Evolutionary conservation across 92 coral and sea anemone species (phyloP), one percentile per base, ranked within the genome.

Genomic region (Phenganax stokvisi): DNA sequence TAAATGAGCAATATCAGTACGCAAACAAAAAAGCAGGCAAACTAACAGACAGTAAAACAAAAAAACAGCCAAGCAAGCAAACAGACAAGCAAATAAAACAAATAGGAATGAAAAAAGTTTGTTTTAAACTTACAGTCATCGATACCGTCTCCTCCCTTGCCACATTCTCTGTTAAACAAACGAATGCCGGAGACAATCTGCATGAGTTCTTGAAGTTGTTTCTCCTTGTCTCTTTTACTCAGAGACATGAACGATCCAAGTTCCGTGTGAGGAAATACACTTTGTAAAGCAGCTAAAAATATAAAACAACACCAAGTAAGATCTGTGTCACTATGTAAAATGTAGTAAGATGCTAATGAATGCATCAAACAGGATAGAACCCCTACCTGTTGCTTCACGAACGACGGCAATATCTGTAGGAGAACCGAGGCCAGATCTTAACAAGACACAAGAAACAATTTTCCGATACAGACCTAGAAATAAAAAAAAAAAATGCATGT

Each of bases 121-220:
- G 47, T 37, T 16, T 54, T n/a, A 0, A 71, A 89, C 99, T 90
- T 86, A 96, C 99, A 89, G 80, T 91, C 99, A 91, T 96, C 98
- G 28, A 96, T 89, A 30, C 99, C 99, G 80, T 96, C 99, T 56
- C 99, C 99, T 60, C 99, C 99, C 86, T 96, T 96, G 87, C 99
- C 99, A 53, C 96, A 96, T 85, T 91, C 99, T 17, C 97, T 88
- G 86, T 96, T 96, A 54, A 96, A 96, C 79, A 96, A 85, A 56
- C 99, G 82, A 72, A 96, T 96, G 8, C 99, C 99, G 10, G 99
- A 92, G 86, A 90, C 99, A 85, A 96, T 96, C 47, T 90, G 91
- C 0, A 96, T 92, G 78, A 96, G 86, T 71, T 96, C 99, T 72
- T 91, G 90, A 6, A 96, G 89, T 63, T 96, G 99, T 28, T 96